Evolutionary conservation across 35 echinoderm and acorn worm species (phyloP).

Genomic region (Nesometra sesokonis): DNA sequence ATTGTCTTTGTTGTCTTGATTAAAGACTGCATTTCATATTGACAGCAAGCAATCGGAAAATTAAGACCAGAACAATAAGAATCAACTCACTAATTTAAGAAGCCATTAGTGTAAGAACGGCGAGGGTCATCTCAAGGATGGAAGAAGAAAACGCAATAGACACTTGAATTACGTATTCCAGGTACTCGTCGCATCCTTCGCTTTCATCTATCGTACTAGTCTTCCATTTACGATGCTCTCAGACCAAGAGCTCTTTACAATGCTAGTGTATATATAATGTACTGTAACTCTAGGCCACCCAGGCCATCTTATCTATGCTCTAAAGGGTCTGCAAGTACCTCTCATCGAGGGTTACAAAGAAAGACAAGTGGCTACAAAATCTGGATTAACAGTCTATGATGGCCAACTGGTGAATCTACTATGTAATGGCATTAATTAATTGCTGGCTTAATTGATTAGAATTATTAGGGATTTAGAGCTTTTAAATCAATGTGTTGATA

Average conservation of each 20-base stretch:
- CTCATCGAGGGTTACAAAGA: neutral
- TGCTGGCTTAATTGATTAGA: neutral
- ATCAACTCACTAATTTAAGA: neutral
- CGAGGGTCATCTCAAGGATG: neutral
- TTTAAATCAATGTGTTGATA: neutral
- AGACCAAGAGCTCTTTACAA: neutral
- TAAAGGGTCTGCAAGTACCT: neutral
- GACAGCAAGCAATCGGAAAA: neutral
- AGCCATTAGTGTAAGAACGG: neutral
- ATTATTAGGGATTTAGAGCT: neutral
- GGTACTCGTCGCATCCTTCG: neutral
- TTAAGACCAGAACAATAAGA: neutral
- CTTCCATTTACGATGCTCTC: neutral
- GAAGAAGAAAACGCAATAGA: neutral
- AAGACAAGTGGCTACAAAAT: neutral
- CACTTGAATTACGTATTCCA: neutral
- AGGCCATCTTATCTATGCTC: neutral
- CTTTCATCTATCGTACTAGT: neutral
- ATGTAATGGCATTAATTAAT: neutral
- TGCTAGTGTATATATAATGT: neutral
- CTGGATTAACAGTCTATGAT: neutral
- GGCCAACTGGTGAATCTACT: neutral
- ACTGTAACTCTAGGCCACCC: neutral
- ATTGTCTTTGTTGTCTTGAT: neutral
- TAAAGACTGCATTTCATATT: neutral